Evolutionary conservation across 2,797 vertebrate genomes (phyloP).

Genomic region (Aulostomus chinensis): DNA sequence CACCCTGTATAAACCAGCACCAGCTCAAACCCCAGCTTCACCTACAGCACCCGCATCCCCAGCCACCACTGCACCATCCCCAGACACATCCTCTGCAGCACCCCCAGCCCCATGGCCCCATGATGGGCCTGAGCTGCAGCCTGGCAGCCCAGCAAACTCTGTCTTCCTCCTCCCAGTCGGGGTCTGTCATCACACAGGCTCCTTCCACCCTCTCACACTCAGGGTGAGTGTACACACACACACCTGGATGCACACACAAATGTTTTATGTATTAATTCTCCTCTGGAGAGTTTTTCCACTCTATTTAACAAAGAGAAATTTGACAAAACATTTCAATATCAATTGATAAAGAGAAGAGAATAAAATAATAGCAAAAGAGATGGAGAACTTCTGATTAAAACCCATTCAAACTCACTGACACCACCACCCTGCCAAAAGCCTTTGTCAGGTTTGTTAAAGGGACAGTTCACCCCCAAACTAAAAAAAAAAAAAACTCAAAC

Average conservation of each 20-base stretch:
- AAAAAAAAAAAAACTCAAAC: too few relatives aligned
- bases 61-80: slow-evolving; percentile 86
- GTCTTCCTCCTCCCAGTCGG: slow-evolving; percentile 91
- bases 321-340: too few relatives aligned
- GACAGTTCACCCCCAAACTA: too few relatives aligned
- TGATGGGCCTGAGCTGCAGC: slow-evolving; percentile 73
- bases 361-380: slow-evolving; percentile 38
- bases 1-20: slow-evolving; percentile 84
- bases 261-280: too few relatives aligned
- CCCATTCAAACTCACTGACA: too few relatives aligned
- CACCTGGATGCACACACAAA: slow-evolving; percentile 1
- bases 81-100: slow-evolving; percentile 79
- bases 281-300: too few relatives aligned
- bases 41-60: slow-evolving; percentile 85
- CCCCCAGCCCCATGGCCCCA: slow-evolving; percentile 61
- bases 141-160: slow-evolving; percentile 85
- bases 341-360: slow-evolving; percentile 32
- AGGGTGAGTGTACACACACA: slow-evolving; percentile 75
- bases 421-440: slow-evolving; percentile 14
- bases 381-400: too few relatives aligned
- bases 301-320: too few relatives aligned
- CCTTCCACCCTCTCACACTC: slow-evolving; percentile 82
- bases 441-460: slow-evolving; percentile 49
- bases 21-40: slow-evolving; percentile 83
- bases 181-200: slow-evolving; percentile 94